Base-by-base conservation (phyloP, 2,888 invertebrate genomes). In the Sphecodes monilicornis region DNA sequence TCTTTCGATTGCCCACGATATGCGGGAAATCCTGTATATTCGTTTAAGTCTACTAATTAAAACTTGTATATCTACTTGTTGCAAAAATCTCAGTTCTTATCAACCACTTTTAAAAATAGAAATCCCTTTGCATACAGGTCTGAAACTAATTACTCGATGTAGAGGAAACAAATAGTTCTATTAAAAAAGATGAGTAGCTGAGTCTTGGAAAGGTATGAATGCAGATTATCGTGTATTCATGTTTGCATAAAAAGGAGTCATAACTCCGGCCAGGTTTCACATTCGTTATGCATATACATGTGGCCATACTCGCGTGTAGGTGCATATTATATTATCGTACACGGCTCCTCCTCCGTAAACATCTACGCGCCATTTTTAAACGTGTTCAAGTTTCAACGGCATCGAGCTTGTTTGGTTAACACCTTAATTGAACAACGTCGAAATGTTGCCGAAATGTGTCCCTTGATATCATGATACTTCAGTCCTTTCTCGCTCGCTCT, bases 161-260 rank as follows among this genome's bases (percentile, higher is more conserved):
- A 22, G 22, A 66, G 36, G 22, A 66, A 66, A 66, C 36, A 66
- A 36, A 36, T 66, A 66, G 66, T 66, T 36, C 66, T 36, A 66
- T 66, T 66, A 66, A 66, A 36, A 66, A 66, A 66, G 66, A 66
- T 66, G 66, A 66, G 36, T 36, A 66, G 66, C 36, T 18, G 36
- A 22, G 36, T 66, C 36, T 36, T 36, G 22, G 36, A 66, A 66
- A 66, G 22, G 66, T 66, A 66, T 36, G 66, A 66, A 66, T 11
- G 66, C 66, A 36, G 18, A 66, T 66, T 66, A 36, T 36, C 66
- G 32, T 66, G 66, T 66, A 66, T 66, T 66, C 66, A 66, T 66
- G 66, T 66, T 66, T 66, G 66, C 66, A 66, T 66, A 66, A 66
- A 66, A 66, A 66, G 66, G 36, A 66, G 66, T 36, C 36, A 36